Evolutionary conservation across 2,113 vertebrate genomes (phyloP).

Genomic region (Podocnemis expansa): DNA sequence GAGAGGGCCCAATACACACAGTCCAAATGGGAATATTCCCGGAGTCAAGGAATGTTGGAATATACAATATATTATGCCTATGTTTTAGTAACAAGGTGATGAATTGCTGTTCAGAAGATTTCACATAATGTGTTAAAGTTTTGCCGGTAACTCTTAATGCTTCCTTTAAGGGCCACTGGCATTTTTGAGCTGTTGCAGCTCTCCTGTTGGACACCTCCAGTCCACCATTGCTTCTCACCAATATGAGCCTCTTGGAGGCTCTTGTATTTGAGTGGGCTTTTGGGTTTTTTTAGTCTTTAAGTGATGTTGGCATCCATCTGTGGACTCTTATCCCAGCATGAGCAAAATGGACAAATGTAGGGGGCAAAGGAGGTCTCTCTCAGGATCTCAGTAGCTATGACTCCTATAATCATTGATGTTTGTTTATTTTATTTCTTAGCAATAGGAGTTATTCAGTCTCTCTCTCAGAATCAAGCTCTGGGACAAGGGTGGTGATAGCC

Average conservation of each 20-base stretch:
- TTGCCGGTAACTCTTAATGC: background rate
- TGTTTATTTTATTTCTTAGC: background rate
- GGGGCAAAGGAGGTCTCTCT: background rate
- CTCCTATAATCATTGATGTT: background rate
- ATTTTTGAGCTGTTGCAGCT: background rate
- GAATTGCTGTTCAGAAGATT: background rate
- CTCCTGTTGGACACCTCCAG: background rate
- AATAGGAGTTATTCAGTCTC: background rate
- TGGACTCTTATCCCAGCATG: background rate
- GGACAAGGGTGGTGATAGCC: background rate
- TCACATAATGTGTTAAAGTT: background rate
- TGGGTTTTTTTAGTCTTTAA: background rate
- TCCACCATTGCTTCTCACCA: too few relatives aligned
- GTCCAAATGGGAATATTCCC: constrained; percentile 12
- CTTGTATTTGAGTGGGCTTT: background rate
- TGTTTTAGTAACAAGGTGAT: background rate
- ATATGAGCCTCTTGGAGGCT: background rate
- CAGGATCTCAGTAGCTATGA: background rate
- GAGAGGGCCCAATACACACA: background rate
- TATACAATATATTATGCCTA: background rate
- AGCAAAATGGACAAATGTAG: background rate
- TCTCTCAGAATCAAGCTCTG: background rate
- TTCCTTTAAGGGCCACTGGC: background rate
- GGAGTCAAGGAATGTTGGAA: background rate
- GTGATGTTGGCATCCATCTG: fast-evolving